Evolutionary conservation across 23 tunicate genomes (phyloP), one percentile per base, ranked within the genome.

Genomic region (Pegea sp.): DNA sequence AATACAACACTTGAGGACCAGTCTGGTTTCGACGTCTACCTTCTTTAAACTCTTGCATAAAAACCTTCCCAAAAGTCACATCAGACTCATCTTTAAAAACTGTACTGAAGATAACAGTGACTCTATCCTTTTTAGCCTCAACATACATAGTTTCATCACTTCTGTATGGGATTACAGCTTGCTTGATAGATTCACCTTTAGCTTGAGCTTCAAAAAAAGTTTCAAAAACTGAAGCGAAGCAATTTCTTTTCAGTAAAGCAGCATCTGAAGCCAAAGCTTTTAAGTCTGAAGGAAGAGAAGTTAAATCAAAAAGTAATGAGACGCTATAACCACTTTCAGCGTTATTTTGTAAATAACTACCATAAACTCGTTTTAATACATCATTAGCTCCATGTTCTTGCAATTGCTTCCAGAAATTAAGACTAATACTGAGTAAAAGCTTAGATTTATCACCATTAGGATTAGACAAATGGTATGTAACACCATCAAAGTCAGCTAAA

Each of bases 41-140:
- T 79, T 91, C 99, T 54, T 91, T 91, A 31, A 91, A 91, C 49
- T 91, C 99, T 58, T 84, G 95, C 86, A 91, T 73, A 62, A 91
- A 91, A 6, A 91, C 99, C 68, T 74, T 74, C 8, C 99, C 99
- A 57, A 78, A 60, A 22, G 88, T 64, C 30, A 91, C 68, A 32
- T 91, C 99, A 22, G 90, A 74, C 20, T 78, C 90, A 58, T 91
- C 99, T 25, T 69, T 71, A 43, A 91, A 91, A 5, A 74, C 90
- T 0, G 99, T 91, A 57, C 86, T 72, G 66, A 91, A 91, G 19
- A 91, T 78, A 13, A 91, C 99, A 19, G 99, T 91, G 16, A 91
- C 99, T 25, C 99, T 64, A 58, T 91, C 99, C 29, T 81, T 78
- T 48, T 91, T 91, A 0, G 99, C 86, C 44, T 91, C 99, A 26